A percentile compares a stretch with the other conserved stretches of the same genome.
Conservation (phyloP, 2,888 invertebrate genomes). For the Drosophila vallismaia region DNA sequence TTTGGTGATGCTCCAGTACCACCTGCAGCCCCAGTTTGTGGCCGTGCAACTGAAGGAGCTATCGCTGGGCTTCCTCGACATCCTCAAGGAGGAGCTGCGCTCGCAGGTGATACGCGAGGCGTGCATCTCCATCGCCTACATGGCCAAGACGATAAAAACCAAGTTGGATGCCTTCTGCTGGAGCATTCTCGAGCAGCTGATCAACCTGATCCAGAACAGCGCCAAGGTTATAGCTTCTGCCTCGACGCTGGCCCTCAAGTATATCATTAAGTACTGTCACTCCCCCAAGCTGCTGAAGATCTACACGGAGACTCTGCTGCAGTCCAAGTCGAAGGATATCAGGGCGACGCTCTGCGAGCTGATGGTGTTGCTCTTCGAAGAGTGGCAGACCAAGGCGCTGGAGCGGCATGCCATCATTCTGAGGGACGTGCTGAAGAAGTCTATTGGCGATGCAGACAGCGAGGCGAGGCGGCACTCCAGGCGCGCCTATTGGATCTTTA, state of each 20-base stretch:
- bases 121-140: constrained; percentile 96
- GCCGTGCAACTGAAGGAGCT: constrained; percentile 90
- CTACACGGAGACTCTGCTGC: constrained; percentile 89
- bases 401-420: constrained; percentile 92
- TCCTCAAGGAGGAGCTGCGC: constrained; percentile 94
- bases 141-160: constrained; percentile 92
- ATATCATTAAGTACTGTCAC: constrained; percentile 94
- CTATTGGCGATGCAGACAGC: constrained; percentile 96
- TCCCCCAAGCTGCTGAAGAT: constrained; percentile 92
- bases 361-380: constrained; percentile 91
- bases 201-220: constrained; percentile 96
- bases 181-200: constrained; percentile 91
- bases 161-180: constrained; percentile 95
- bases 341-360: constrained; percentile 91
- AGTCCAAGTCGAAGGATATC: constrained; percentile 96
- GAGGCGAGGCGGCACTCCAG: constrained; percentile 89
- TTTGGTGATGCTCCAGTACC: constrained; percentile 91
- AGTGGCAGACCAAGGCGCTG: constrained; percentile 93
- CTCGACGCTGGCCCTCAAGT: constrained; percentile 93
- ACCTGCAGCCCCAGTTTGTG: constrained; percentile 88
- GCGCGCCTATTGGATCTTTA: constrained; percentile 96
- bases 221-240: constrained; percentile 98
- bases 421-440: constrained; percentile 93
- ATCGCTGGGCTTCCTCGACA: constrained; percentile 91
- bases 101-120: constrained; percentile 95